phyloP scores from a whole-genome alignment of 2,888 invertebrate genomes.

The Dugesia japonica region DNA sequence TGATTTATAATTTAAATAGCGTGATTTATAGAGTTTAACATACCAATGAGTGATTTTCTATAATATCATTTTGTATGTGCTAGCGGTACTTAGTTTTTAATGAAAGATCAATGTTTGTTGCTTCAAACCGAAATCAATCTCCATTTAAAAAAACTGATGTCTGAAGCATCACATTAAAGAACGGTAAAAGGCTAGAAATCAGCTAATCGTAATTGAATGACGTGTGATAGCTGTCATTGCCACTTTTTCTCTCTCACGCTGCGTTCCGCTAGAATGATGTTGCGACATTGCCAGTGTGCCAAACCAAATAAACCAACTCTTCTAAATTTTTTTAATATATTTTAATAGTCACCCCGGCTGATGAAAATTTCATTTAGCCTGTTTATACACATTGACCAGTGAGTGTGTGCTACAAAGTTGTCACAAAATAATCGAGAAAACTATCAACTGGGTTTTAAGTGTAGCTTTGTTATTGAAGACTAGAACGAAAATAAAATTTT shows the following conservation, averaged over 20 bases:
- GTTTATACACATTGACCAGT: not conserved
- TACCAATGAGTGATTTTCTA: no score
- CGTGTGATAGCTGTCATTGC: constrained; percentile 13
- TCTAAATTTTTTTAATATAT: not conserved
- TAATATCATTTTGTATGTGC: not conserved
- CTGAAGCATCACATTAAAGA: constrained; percentile 15
- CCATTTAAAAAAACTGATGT: not conserved
- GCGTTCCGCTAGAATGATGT: constrained; percentile 8
- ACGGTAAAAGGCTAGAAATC: constrained; percentile 7
- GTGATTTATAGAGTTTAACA: no score
- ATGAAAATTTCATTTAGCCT: not conserved
- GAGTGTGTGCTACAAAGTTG: not conserved
- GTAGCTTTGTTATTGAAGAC: not conserved
- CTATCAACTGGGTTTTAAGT: not conserved
- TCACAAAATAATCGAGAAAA: not conserved
- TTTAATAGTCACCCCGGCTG: constrained; percentile 6
- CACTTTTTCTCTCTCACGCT: constrained; percentile 9
- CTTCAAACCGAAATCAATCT: not conserved
- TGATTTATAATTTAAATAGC: no score
- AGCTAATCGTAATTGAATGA: constrained; percentile 15
- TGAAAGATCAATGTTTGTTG: not conserved
- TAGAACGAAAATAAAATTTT: no score
- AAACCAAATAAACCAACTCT: constrained; percentile 7
- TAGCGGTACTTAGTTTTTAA: not conserved
- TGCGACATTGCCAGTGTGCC: constrained; percentile 8